These are phyloP conservation scores for Clarias platycephalus DNA, from an alignment of 2,797 vertebrate species.

Conservation along the genomic window DNA sequence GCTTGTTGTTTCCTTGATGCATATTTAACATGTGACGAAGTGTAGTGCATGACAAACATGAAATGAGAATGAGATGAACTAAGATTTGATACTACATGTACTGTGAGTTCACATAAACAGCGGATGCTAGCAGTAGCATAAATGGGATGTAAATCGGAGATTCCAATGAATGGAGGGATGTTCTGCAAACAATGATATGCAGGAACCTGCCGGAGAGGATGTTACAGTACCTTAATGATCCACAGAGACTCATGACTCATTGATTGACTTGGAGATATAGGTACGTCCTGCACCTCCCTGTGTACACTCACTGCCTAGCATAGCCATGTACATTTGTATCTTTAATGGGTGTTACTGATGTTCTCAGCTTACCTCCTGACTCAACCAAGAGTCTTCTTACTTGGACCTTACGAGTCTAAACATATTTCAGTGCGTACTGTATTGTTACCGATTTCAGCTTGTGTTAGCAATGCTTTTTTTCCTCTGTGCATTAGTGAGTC, in stretches of 20 bases:
- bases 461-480: not conserved
- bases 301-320: slow-evolving; percentile 12
- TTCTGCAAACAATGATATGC: slow-evolving; percentile 50
- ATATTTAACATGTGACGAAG: not conserved
- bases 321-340: not conserved
- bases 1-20: slow-evolving; percentile 12
- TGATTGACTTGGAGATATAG: slow-evolving; percentile 53
- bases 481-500: not conserved
- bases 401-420: slow-evolving; percentile 1
- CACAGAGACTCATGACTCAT: slow-evolving; percentile 61
- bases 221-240: slow-evolving; percentile 47
- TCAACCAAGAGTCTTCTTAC: slow-evolving; percentile 11
- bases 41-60: not conserved
- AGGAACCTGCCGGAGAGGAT: slow-evolving; percentile 41
- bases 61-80: not conserved
- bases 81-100: not conserved
- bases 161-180: slow-evolving; percentile 16
- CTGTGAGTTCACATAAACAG: not conserved
- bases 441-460: slow-evolving; percentile 2
- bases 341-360: slow-evolving; percentile 31
- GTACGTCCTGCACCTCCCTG: slow-evolving; percentile 6
- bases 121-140: not conserved
- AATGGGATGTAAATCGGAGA: slow-evolving; percentile 19
- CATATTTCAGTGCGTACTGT: slow-evolving; percentile 3
- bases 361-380: slow-evolving; percentile 18